A percentile compares a stretch with the other conserved stretches of the same genome.
These are phyloP conservation scores for Acleris cristana DNA, from an alignment of 2,888 invertebrate species.

Conservation along the genomic window DNA sequence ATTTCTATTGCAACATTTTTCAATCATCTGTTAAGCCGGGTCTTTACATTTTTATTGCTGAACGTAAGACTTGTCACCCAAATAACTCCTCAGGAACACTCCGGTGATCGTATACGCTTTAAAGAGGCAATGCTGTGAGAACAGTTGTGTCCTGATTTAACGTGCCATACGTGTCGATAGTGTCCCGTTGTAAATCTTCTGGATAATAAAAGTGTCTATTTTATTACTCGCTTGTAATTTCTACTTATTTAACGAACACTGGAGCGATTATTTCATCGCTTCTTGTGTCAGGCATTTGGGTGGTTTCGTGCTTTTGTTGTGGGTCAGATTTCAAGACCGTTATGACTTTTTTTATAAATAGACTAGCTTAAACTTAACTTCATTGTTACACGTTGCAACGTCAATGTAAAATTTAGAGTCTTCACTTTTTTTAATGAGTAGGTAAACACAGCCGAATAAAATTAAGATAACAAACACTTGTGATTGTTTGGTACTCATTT, in stretches of 20 bases:
- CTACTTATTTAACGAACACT: slow-evolving; percentile 47
- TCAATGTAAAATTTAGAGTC: too few species aligned
- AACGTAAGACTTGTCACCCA: too few species aligned
- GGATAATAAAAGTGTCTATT: slow-evolving; percentile 58
- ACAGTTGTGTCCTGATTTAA: slow-evolving; percentile 60
- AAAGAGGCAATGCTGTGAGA: slow-evolving; percentile 41
- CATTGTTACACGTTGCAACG: too few species aligned
- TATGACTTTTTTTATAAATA: not conserved
- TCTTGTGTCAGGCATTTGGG: slow-evolving; percentile 17
- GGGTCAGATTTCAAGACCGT: slow-evolving; percentile 4
- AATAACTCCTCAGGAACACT: not conserved
- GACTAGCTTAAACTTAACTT: not conserved
- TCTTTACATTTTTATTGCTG: too few species aligned
- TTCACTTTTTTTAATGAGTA: too few species aligned
- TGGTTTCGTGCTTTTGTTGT: slow-evolving; percentile 6
- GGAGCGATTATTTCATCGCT: slow-evolving; percentile 44
- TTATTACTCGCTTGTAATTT: slow-evolving; percentile 57
- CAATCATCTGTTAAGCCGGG: too few species aligned
- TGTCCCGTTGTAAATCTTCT: slow-evolving; percentile 57
- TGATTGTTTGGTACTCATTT: too few species aligned
- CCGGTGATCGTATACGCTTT: slow-evolving; percentile 19
- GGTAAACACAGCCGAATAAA: not conserved
- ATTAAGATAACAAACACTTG: slow-evolving; percentile 1
- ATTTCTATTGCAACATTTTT: too few species aligned
- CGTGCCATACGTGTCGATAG: slow-evolving; percentile 60